Evolutionary conservation across 2,797 vertebrate species (phyloP).

Genomic region (Odontamblyopus lacepedii): DNA sequence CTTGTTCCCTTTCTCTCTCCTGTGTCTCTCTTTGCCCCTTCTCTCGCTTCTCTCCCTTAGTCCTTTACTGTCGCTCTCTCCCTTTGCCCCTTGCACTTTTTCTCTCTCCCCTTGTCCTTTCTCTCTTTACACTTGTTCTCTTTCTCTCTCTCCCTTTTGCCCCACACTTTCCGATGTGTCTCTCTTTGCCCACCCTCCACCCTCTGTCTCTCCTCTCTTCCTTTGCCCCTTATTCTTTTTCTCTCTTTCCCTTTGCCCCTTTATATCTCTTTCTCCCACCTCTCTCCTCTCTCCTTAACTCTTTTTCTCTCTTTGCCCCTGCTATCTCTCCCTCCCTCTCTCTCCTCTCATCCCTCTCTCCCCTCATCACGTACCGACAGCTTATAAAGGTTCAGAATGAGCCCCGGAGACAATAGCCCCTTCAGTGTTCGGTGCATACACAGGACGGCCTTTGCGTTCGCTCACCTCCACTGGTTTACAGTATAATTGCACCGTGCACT

Average conservation of each 20-base stretch:
- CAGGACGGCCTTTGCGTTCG: constrained; percentile 27
- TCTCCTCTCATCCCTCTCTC: constrained; percentile 15
- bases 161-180: too few species aligned
- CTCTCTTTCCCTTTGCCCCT: not conserved
- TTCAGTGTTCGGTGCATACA: constrained; percentile 13
- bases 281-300: not conserved
- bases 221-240: not conserved
- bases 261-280: not conserved
- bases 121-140: too few species aligned
- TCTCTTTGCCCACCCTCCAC: too few species aligned
- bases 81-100: not conserved
- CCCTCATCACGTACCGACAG: constrained; percentile 12
- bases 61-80: not conserved
- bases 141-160: not conserved
- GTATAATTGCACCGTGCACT: constrained; percentile 22
- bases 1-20: too few species aligned
- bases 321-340: constrained; percentile 18
- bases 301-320: not conserved
- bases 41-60: not conserved
- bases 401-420: constrained; percentile 37
- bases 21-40: too few species aligned
- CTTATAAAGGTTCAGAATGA: constrained; percentile 76
- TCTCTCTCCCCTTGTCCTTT: not conserved
- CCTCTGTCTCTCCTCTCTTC: not conserved
- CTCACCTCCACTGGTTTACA: constrained; percentile 16